Base-by-base conservation (phyloP, 2,888 invertebrate genomes). In the Tetrapedia diversipes region DNA sequence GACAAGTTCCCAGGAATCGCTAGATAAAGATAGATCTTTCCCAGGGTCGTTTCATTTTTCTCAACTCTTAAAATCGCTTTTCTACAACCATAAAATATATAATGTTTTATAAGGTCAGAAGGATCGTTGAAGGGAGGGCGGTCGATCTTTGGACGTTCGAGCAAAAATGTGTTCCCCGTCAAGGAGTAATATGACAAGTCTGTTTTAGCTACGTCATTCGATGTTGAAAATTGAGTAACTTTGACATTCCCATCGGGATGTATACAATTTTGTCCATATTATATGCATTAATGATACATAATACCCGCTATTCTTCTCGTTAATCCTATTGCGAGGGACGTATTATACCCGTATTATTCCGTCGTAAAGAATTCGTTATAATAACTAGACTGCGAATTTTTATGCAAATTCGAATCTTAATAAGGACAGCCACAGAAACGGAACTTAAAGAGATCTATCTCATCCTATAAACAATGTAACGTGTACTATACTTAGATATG, bases 91-190 rank as follows among this genome's bases (percentile, higher is more conserved):
- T 59, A 49, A 43, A 67, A 22, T 24, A 41, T 37, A 32, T 67
- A 59, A 75, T 10, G 49, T 22, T 70, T 61, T 16, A 51, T 57
- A 54, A 54, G 32, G n/a, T 71, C 64, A 43, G 53, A 45, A 32
- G 19, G 53, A 53, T 54, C 53, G 39, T 53, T n/a, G n/a, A n/a
- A 24, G n/a, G 37, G 24, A 53, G 65, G 16, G 14, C 29, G 43
- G 14, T 51, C n/a, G 43, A 63, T 49, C 49, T 39, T 53, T 37
- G 11, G 1, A 2, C 24, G n/a, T 7, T 47, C 22, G 1, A 47
- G 6, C 16, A 19, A 22, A 49, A 54, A 24, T 53, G 19, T 41
- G 8, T 22, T 57, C 14, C 10, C 10, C 11, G 27, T 47, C 8
- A 4, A 4, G 11, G 7, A 16, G 1, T 54, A 54, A 37, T 47